A percentile compares a stretch with the other conserved stretches of the same genome.
Conservation (phyloP, 2,888 invertebrate species). For the Morpho helenor region DNA sequence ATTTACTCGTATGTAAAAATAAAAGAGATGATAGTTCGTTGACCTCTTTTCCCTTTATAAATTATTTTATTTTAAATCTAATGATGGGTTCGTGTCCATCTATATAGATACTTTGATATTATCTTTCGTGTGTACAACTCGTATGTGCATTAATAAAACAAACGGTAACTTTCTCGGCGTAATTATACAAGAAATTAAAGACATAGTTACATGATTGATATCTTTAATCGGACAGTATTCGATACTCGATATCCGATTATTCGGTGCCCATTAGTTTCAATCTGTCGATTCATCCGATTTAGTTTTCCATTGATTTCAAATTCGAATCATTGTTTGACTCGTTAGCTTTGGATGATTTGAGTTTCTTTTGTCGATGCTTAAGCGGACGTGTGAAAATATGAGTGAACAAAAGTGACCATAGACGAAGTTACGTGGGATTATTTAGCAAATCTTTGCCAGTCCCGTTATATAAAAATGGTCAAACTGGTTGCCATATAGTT, state of each 20-base stretch:
- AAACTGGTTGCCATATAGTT: background rate
- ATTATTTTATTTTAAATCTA: too few relatives aligned
- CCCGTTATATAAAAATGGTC: conserved; percentile 4
- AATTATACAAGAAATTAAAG: conserved; percentile 50
- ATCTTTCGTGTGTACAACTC: conserved; percentile 9
- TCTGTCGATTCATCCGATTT: conserved; percentile 67
- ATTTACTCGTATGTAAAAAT: too few relatives aligned
- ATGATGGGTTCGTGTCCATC: too few relatives aligned
- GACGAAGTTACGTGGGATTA: conserved; percentile 20
- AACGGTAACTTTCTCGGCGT: conserved; percentile 44
- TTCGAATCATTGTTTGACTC: conserved; percentile 58
- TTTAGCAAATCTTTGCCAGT: conserved; percentile 14
- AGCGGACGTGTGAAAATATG: conserved; percentile 46
- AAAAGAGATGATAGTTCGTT: too few relatives aligned
- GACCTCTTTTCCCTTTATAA: too few relatives aligned
- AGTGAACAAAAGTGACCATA: conserved; percentile 21
- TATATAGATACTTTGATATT: too few relatives aligned
- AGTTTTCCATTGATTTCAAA: conserved; percentile 63
- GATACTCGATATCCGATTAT: conserved; percentile 34
- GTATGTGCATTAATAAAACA: conserved; percentile 25
- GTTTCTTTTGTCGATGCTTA: conserved; percentile 51
- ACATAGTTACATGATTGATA: conserved; percentile 46
- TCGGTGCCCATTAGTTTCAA: conserved; percentile 34
- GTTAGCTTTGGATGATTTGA: conserved; percentile 44
- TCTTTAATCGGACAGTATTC: conserved; percentile 43